phyloP scores from a whole-genome alignment of 2,113 vertebrate species.

The Bucco capensis region DNA sequence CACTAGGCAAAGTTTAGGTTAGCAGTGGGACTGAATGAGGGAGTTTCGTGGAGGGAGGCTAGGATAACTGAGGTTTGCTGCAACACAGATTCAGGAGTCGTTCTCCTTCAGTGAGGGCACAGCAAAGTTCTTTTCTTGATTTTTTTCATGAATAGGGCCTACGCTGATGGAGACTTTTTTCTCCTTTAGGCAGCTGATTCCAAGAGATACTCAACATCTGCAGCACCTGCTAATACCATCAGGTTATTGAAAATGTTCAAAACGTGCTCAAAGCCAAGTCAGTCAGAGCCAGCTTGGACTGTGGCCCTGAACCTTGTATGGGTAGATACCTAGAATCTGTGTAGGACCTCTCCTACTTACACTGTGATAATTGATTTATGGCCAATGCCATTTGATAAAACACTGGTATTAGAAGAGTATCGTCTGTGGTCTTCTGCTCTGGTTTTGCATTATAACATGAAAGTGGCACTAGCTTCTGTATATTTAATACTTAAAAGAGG shows the following conservation, averaged over 20 bases:
- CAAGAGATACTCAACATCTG: not conserved
- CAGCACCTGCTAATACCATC: not conserved
- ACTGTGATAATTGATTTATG: not conserved
- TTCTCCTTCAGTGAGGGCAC: fast-evolving
- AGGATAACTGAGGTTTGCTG: not conserved
- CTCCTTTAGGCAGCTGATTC: not conserved
- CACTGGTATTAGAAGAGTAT: not conserved
- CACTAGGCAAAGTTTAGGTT: not conserved
- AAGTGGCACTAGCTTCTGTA: not conserved
- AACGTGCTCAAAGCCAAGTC: not conserved
- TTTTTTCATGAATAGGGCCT: not conserved
- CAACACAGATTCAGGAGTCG: fast-evolving
- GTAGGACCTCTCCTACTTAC: not conserved
- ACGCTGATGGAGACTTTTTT: not conserved
- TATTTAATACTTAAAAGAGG: not conserved
- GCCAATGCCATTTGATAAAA: not conserved
- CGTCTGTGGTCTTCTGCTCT: not conserved
- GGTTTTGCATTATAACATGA: not conserved
- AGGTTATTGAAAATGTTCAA: not conserved
- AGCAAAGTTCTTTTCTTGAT: not conserved
- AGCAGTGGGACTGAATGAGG: not conserved
- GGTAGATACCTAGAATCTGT: not conserved
- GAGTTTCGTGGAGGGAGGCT: not conserved
- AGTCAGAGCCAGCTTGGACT: not conserved
- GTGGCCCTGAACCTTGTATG: not conserved